These are phyloP conservation scores for Lasioglossum oenotherae DNA, from an alignment of 2,888 invertebrate genomes.

Conservation along the genomic window DNA sequence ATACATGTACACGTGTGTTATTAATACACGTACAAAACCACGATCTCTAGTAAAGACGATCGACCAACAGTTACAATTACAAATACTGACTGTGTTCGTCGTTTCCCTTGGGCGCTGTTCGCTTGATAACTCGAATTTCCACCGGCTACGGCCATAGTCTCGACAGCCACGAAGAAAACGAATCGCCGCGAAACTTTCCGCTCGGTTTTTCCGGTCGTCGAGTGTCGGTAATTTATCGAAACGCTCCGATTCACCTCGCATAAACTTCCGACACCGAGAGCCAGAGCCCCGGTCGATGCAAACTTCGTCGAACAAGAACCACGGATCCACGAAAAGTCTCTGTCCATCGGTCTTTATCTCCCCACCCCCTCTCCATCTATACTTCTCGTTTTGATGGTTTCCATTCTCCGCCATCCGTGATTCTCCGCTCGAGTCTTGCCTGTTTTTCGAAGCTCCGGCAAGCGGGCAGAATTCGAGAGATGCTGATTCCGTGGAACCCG, in stretches of 20 bases:
- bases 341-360: neutral
- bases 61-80: too few relatives aligned
- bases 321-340: conserved; percentile 18
- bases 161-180: neutral
- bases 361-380: neutral
- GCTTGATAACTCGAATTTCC: neutral
- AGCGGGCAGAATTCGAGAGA: neutral
- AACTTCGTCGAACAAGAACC: conserved; percentile 11
- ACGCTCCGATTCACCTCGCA: conserved; percentile 31
- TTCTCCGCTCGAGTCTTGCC: neutral
- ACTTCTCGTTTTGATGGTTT: neutral
- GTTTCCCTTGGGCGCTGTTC: neutral
- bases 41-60: too few relatives aligned
- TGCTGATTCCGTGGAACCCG: neutral
- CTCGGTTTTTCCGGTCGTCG: neutral
- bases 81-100: neutral
- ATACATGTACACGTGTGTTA: too few relatives aligned
- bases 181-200: conserved; percentile 10
- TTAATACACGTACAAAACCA: too few relatives aligned
- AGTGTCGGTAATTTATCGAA: conserved; percentile 38
- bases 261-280: conserved; percentile 14
- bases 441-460: conserved; percentile 10
- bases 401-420: neutral
- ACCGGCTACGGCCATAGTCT: neutral
- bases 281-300: neutral